These are phyloP conservation scores for Psittacula cyanocephala DNA, from an alignment of 2,113 vertebrate genomes.

Conservation along the genomic window DNA sequence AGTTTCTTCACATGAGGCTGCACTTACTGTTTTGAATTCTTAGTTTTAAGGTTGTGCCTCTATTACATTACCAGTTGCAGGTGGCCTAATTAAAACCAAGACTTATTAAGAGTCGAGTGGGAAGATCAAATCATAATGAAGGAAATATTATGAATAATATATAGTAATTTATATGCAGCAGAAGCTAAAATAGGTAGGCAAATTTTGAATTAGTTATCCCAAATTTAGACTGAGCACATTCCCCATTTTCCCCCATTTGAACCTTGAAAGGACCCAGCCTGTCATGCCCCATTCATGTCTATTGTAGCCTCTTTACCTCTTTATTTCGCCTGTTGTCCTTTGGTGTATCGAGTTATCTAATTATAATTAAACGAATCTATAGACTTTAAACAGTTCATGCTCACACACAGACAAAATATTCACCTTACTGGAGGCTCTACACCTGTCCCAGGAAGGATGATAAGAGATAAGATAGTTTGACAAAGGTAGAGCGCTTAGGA, in stretches of 20 bases:
- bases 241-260: neutral
- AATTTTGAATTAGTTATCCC: neutral
- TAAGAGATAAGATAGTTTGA: neutral
- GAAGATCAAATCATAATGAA: conserved; percentile 50
- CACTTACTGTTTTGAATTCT: conserved; percentile 14
- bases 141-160: conserved; percentile 31
- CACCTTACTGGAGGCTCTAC: neutral
- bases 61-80: conserved; percentile 5
- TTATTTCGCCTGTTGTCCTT: neutral
- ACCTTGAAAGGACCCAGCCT: neutral
- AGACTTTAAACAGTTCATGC: neutral
- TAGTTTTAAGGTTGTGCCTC: conserved; percentile 8
- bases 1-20: conserved; percentile 3
- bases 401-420: neutral
- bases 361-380: neutral
- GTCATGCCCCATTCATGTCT: neutral
- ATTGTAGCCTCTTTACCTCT: neutral
- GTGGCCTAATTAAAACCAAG: conserved; percentile 38
- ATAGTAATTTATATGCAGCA: neutral
- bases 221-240: neutral
- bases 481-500: neutral
- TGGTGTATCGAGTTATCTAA: neutral
- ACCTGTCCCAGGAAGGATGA: neutral
- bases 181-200: neutral
- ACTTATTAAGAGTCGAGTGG: neutral